phyloP scores from a whole-genome alignment of 2,888 invertebrate species.

The Nemurella pictetii region DNA sequence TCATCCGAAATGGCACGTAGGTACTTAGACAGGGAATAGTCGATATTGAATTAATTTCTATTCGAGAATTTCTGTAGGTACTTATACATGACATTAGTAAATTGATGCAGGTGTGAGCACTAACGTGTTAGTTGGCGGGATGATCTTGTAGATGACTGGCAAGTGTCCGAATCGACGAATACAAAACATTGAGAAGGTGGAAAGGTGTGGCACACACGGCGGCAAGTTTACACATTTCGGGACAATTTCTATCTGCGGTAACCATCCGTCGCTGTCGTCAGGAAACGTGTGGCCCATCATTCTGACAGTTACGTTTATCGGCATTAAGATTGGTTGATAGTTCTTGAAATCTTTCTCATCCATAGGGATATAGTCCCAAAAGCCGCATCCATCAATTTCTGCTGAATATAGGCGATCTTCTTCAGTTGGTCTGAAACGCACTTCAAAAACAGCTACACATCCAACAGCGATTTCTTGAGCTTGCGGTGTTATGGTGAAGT shows the following conservation, averaged over 20 bases:
- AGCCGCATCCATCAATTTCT: conserved; percentile 46
- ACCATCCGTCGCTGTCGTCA: conserved; percentile 43
- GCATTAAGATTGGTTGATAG: not conserved
- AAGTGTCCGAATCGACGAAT: conserved; percentile 51
- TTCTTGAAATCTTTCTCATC: not conserved
- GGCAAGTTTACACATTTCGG: conserved; percentile 49
- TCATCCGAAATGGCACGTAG: too few relatives aligned
- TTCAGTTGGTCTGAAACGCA: conserved; percentile 49
- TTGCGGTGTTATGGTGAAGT: conserved; percentile 49
- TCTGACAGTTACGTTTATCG: not conserved
- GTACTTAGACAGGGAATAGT: too few relatives aligned
- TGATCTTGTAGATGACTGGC: conserved; percentile 53
- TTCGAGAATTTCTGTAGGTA: not conserved
- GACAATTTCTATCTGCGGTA: conserved; percentile 47
- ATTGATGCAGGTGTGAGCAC: too few relatives aligned
- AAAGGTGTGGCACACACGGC: conserved; percentile 46
- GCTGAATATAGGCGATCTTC: conserved; percentile 39
- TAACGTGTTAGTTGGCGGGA: conserved; percentile 49
- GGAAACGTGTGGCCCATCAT: conserved; percentile 46
- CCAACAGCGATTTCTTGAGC: conserved; percentile 45
- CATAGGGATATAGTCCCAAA: conserved; percentile 44
- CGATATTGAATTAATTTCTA: too few relatives aligned
- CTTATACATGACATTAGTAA: too few relatives aligned
- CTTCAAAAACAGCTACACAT: conserved; percentile 49
- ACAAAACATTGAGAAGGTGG: conserved; percentile 51